Percentiles rank a stretch among this genome's conserved stretches.
Evolutionary conservation across 2,888 invertebrate species (phyloP).

Genomic region (Scotopteryx bipunctaria): DNA sequence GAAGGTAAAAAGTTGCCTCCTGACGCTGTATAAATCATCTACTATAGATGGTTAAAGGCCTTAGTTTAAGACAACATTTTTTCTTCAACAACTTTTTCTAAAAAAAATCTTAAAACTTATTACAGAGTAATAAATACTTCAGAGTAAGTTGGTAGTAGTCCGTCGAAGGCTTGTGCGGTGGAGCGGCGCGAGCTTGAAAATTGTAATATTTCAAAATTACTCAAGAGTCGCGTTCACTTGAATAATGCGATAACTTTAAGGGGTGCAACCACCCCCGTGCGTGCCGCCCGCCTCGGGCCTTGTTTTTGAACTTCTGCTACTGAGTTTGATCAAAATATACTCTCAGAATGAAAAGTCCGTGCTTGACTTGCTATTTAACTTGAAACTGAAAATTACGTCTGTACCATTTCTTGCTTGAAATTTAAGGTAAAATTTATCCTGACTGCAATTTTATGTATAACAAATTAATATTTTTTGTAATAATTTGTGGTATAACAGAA

Average conservation of each 20-base stretch:
- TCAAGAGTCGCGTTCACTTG: slow-evolving; percentile 82
- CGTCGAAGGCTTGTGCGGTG: slow-evolving; percentile 60
- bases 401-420: too few relatives aligned
- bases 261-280: slow-evolving; percentile 63
- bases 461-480: too few relatives aligned
- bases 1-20: too few relatives aligned
- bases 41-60: too few relatives aligned
- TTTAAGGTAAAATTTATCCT: too few relatives aligned
- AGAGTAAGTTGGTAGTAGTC: slow-evolving; percentile 53
- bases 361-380: slow-evolving; percentile 41
- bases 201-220: slow-evolving; percentile 84
- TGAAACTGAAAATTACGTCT: neutral
- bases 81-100: too few relatives aligned
- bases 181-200: slow-evolving; percentile 68
- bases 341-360: slow-evolving; percentile 53
- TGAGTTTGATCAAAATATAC: slow-evolving; percentile 79
- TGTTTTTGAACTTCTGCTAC: slow-evolving; percentile 79
- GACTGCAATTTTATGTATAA: too few relatives aligned
- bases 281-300: slow-evolving; percentile 68
- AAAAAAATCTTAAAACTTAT: too few relatives aligned
- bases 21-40: too few relatives aligned
- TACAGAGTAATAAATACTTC: slow-evolving; percentile 41
- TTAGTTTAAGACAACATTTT: too few relatives aligned
- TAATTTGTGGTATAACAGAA: too few relatives aligned
- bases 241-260: slow-evolving; percentile 80